Evolutionary conservation across 2,113 vertebrate genomes (phyloP).

Genomic region (Chamaea fasciata): DNA sequence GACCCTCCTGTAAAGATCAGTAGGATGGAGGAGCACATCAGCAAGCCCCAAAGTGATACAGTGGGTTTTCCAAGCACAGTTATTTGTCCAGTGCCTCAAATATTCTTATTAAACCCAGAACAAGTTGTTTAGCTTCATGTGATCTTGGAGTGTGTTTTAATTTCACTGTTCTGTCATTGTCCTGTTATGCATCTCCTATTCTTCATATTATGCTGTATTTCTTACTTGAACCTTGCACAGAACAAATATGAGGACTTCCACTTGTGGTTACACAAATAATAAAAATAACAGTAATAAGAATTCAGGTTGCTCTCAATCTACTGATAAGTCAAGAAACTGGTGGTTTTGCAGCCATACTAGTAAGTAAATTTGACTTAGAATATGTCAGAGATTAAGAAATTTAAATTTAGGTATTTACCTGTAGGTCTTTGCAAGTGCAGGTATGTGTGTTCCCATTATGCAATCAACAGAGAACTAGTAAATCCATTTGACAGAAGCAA

Average conservation of each 20-base stretch:
- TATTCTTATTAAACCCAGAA: background rate
- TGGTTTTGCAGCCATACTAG: background rate
- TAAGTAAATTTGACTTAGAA: background rate
- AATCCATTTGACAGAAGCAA: background rate
- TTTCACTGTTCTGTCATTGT: background rate
- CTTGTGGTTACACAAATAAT: background rate
- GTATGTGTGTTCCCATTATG: background rate
- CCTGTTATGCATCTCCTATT: background rate
- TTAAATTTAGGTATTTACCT: background rate
- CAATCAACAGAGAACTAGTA: background rate
- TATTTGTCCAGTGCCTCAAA: background rate
- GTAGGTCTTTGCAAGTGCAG: background rate
- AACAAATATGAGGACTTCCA: background rate
- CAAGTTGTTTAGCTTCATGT: background rate
- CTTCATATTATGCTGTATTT: background rate
- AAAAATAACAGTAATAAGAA: background rate
- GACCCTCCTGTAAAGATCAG: background rate
- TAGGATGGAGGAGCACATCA: background rate
- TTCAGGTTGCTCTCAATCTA: background rate
- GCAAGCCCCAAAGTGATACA: background rate
- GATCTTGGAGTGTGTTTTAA: background rate
- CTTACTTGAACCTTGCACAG: background rate
- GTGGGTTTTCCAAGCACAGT: background rate
- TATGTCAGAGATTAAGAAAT: background rate
- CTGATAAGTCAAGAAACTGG: background rate